Conservation (phyloP, 2,113 vertebrate genomes). For the Henicopernis longicauda region DNA sequence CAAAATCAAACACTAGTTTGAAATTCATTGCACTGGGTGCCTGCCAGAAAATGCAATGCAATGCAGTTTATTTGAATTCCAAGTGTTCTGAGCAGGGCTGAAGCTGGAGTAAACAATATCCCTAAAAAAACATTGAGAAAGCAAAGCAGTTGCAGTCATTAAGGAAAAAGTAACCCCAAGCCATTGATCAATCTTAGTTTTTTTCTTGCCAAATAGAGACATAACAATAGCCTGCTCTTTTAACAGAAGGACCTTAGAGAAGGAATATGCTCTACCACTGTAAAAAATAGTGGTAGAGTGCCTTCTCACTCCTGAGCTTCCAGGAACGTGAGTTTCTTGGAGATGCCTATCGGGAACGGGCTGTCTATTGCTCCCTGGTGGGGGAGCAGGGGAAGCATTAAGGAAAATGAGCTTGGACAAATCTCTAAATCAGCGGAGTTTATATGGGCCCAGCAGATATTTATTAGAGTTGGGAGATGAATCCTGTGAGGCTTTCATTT, state of each 20-base stretch:
- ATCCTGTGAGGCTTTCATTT: not conserved
- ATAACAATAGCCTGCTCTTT: not conserved
- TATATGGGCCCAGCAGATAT: not conserved
- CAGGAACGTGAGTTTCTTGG: not conserved
- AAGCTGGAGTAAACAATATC: conserved; percentile 37
- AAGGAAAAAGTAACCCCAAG: not conserved
- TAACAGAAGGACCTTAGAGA: not conserved
- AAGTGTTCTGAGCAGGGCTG: not conserved
- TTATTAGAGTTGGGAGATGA: not conserved
- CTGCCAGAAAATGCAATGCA: conserved; percentile 32
- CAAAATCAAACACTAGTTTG: conserved; percentile 37
- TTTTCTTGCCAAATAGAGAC: not conserved
- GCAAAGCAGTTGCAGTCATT: not conserved
- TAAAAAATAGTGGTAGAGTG: not conserved
- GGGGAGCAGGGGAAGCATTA: not conserved
- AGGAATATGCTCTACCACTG: not conserved
- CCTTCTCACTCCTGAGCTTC: not conserved
- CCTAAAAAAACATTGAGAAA: not conserved
- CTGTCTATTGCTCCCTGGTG: not conserved
- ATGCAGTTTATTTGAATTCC: conserved; percentile 39
- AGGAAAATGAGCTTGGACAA: not conserved
- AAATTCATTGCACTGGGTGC: conserved; percentile 8
- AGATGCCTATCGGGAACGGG: fast-evolving
- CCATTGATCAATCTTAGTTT: not conserved
- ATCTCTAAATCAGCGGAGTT: not conserved